Percentiles rank a stretch among this genome's conserved stretches.
Evolutionary conservation across 2,888 invertebrate genomes (phyloP).

Genomic region (Globia sparganii): DNA sequence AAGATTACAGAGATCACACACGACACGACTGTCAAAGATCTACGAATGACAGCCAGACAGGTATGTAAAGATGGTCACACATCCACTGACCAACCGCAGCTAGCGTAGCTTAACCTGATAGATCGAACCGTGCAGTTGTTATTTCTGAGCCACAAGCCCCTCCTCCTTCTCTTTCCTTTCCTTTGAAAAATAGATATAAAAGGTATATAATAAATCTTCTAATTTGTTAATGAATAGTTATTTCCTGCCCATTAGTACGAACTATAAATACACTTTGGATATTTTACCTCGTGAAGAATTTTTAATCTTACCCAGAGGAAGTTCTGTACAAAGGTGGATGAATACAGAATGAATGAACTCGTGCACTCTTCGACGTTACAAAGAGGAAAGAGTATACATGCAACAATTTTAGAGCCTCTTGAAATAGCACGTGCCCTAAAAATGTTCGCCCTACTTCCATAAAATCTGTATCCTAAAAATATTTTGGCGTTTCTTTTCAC

Average conservation of each 20-base stretch:
- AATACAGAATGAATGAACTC: constrained; percentile 39
- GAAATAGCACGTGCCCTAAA: constrained; percentile 49
- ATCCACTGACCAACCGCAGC: no score
- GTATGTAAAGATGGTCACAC: no score
- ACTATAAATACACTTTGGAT: background rate
- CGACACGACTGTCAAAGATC: no score
- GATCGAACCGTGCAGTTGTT: no score
- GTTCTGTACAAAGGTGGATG: constrained; percentile 7
- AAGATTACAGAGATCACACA: no score
- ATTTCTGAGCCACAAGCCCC: no score
- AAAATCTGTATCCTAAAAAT: constrained; percentile 42
- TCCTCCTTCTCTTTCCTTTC: no score
- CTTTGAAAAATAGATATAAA: no score
- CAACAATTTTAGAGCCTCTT: constrained; percentile 40
- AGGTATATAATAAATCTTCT: background rate
- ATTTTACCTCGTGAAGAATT: background rate
- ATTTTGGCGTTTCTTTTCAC: constrained; percentile 30
- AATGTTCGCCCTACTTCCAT: constrained; percentile 28
- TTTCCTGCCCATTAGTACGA: background rate
- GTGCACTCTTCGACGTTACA: constrained; percentile 26
- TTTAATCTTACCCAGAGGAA: background rate
- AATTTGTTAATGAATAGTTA: background rate
- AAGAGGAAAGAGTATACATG: constrained; percentile 8
- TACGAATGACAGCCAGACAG: no score
- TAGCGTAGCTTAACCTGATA: no score